Percentiles rank a stretch among this genome's conserved stretches.
phyloP scores from a whole-genome alignment of 2,888 invertebrate species.

The Hirtodrosophila duncani region DNA sequence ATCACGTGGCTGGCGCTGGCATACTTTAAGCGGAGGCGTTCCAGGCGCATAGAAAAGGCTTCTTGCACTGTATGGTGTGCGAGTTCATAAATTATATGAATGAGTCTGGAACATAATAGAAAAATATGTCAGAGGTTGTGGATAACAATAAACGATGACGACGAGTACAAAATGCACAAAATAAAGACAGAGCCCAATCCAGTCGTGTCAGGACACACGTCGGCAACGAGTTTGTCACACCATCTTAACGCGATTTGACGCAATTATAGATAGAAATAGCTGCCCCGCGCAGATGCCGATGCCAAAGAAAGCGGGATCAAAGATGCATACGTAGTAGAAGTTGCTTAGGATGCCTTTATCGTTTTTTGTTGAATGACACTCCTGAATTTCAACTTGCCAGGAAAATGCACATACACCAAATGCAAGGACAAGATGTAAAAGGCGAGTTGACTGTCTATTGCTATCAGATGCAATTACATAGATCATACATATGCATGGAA shows the following conservation, averaged over 20 bases:
- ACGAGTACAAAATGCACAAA: slow-evolving; percentile 8
- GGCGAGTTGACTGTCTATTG: background rate
- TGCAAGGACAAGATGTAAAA: background rate
- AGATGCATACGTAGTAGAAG: slow-evolving; percentile 11
- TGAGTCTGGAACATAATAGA: slow-evolving; percentile 33
- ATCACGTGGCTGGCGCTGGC: too few species aligned
- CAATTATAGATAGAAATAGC: slow-evolving; percentile 45
- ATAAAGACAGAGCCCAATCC: slow-evolving; percentile 6
- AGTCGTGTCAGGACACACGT: too few species aligned
- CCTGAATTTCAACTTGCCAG: slow-evolving; percentile 61
- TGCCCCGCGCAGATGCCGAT: slow-evolving; percentile 14
- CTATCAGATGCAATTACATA: slow-evolving; percentile 9
- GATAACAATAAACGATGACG: slow-evolving; percentile 36
- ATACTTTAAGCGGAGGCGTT: too few species aligned
- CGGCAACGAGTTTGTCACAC: too few species aligned
- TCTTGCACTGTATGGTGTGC: slow-evolving; percentile 9
- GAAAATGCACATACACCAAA: slow-evolving; percentile 24
- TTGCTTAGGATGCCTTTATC: slow-evolving; percentile 16
- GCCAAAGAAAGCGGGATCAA: slow-evolving; percentile 12
- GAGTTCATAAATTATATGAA: slow-evolving; percentile 29
- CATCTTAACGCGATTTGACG: slow-evolving; percentile 52
- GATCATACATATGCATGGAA: slow-evolving; percentile 22
- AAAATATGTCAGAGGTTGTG: slow-evolving; percentile 37
- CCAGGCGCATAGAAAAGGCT: slow-evolving; percentile 14
- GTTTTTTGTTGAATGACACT: slow-evolving; percentile 31